Percentiles rank a stretch among this genome's conserved stretches.
Evolutionary conservation across 2,797 vertebrate species (phyloP).

Genomic region (Tenualosa thibaudeaui): DNA sequence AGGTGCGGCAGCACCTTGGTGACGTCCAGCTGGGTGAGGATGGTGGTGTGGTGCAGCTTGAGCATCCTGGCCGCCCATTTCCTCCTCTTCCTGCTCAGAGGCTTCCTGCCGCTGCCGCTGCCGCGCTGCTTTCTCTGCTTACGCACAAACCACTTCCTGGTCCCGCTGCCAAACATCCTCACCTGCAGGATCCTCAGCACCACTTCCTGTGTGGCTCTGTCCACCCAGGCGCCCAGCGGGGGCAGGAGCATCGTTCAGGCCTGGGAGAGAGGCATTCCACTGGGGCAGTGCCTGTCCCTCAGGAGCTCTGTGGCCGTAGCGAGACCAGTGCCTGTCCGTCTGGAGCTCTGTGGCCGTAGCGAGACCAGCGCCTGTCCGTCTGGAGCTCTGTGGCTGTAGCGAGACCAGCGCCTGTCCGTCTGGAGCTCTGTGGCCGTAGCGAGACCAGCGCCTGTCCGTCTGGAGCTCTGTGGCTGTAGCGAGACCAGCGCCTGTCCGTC

Average conservation of each 20-base stretch:
- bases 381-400: no score
- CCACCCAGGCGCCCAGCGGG: slow-evolving; percentile 58
- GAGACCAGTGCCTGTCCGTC: no score
- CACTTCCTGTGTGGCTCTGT: slow-evolving; percentile 60
- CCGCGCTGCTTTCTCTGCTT: slow-evolving; percentile 66
- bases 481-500: slow-evolving; percentile 22
- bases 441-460: slow-evolving; percentile 22
- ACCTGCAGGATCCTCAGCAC: slow-evolving; percentile 53
- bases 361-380: no score
- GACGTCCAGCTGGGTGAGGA: slow-evolving; percentile 81
- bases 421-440: no score
- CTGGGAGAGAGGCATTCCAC: slow-evolving; percentile 56
- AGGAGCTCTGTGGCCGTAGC: no score
- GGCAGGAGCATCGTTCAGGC: slow-evolving; percentile 69
- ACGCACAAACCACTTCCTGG: slow-evolving; percentile 80
- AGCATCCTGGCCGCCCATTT: slow-evolving; percentile 77
- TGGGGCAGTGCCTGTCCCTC: slow-evolving; percentile 16
- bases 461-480: no score
- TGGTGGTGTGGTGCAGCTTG: slow-evolving; percentile 76
- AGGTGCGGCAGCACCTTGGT: slow-evolving; percentile 82
- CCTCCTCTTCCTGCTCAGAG: slow-evolving; percentile 72
- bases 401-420: no score
- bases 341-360: no score
- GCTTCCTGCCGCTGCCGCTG: slow-evolving; percentile 61
- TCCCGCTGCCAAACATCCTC: slow-evolving; percentile 81